Evolutionary conservation across 1,140 invertebrate genomes (phyloP).

Genomic region (Ceratina japonica): DNA sequence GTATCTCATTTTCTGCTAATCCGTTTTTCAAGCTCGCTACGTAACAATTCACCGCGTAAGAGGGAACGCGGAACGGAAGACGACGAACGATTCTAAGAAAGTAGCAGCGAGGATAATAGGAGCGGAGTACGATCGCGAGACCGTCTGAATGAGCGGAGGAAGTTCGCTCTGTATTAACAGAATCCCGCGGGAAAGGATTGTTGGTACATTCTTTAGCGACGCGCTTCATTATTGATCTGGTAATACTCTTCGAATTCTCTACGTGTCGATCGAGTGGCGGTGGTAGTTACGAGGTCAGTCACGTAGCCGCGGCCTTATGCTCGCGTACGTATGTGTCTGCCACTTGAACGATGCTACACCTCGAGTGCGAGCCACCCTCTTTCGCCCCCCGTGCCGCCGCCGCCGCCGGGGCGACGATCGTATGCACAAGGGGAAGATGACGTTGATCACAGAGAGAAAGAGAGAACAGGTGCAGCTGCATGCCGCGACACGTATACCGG

Average conservation of each 20-base stretch:
- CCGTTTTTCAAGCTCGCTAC: too few species aligned
- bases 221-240: constrained; percentile 54
- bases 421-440: constrained; percentile 43
- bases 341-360: constrained; percentile 36
- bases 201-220: constrained; percentile 52
- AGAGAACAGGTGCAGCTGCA: constrained; percentile 37
- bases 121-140: neutral
- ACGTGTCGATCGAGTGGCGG: constrained; percentile 53
- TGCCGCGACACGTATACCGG: constrained; percentile 52
- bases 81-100: neutral
- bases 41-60: neutral
- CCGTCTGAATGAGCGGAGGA: neutral
- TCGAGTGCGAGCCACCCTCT: constrained; percentile 18
- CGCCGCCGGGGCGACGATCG: neutral
- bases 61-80: neutral
- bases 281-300: constrained; percentile 51
- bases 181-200: constrained; percentile 34
- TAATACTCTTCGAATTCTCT: constrained; percentile 41
- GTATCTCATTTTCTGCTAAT: too few species aligned
- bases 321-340: constrained; percentile 39
- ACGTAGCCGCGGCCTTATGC: constrained; percentile 39
- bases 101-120: neutral
- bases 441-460: constrained; percentile 48
- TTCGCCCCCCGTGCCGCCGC: neutral
- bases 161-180: constrained; percentile 13